Conservation (phyloP, 2,113 vertebrate genomes). For the Eolophus roseicapilla region DNA sequence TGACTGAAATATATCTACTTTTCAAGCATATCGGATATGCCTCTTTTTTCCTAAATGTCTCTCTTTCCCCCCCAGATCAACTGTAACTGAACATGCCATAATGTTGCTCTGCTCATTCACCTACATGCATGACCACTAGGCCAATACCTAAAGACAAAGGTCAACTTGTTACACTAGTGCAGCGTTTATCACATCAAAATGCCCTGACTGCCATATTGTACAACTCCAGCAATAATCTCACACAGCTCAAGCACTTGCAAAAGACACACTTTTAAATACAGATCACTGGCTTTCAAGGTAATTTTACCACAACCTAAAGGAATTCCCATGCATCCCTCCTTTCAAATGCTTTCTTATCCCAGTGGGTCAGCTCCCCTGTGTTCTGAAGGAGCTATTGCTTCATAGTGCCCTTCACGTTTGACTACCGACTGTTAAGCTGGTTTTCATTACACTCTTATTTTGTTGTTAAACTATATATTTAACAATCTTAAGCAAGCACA, state of each 20-base stretch:
- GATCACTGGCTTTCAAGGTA: neutral
- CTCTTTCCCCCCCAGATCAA: neutral
- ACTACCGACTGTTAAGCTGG: neutral
- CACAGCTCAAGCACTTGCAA: neutral
- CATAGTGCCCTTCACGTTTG: neutral
- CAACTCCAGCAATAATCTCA: neutral
- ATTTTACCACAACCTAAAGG: neutral
- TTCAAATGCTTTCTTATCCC: neutral
- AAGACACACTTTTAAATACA: neutral
- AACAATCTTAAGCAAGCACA: neutral
- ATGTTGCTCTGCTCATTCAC: neutral
- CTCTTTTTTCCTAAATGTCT: neutral
- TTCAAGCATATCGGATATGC: neutral
- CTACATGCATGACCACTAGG: neutral
- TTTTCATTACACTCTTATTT: neutral
- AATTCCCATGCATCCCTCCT: neutral
- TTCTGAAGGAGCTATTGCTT: neutral
- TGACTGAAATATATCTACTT: conserved; percentile 30
- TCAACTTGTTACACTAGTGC: neutral
- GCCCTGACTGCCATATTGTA: rapidly evolving
- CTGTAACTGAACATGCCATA: neutral
- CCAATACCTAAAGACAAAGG: neutral
- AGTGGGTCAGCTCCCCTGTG: neutral
- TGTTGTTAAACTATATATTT: neutral
- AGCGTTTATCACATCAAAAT: neutral